Evolutionary conservation across 2,797 vertebrate genomes (phyloP).

Genomic region (Aplochiton taeniatus): DNA sequence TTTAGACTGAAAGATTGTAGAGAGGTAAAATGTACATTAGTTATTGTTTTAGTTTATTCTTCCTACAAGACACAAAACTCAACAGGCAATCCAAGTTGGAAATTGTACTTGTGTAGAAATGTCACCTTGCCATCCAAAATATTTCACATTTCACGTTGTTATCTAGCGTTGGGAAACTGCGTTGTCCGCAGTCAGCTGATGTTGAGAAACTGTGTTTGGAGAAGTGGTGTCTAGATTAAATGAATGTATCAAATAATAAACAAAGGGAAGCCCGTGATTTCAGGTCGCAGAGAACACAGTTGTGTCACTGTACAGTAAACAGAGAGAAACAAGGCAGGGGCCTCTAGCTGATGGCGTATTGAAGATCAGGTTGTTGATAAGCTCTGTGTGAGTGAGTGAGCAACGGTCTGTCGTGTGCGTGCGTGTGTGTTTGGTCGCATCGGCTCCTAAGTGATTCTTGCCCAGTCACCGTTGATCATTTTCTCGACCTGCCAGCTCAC

Average conservation of each 20-base stretch:
- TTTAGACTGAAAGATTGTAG: too few relatives aligned
- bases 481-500: conserved; percentile 83
- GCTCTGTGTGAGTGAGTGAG: not conserved
- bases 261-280: conserved; percentile 53
- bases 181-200: not conserved
- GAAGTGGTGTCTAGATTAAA: too few relatives aligned
- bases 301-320: conserved; percentile 31
- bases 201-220: not conserved
- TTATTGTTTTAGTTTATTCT: too few relatives aligned
- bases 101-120: conserved; percentile 3
- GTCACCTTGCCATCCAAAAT: not conserved
- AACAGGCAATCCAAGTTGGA: too few relatives aligned
- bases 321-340: not conserved
- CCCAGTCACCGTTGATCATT: conserved; percentile 80
- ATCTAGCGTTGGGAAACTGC: not conserved
- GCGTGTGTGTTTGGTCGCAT: conserved; percentile 8
- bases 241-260: conserved; percentile 1
- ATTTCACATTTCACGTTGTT: conserved; percentile 1
- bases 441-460: conserved; percentile 69
- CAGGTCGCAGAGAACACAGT: conserved; percentile 5
- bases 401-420: conserved; percentile 1
- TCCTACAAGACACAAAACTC: too few relatives aligned
- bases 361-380: conserved; percentile 41
- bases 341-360: conserved; percentile 39
- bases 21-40: too few relatives aligned